Evolutionary conservation across 2,113 vertebrate genomes (phyloP).

Genomic region (Spilogale gracilis): DNA sequence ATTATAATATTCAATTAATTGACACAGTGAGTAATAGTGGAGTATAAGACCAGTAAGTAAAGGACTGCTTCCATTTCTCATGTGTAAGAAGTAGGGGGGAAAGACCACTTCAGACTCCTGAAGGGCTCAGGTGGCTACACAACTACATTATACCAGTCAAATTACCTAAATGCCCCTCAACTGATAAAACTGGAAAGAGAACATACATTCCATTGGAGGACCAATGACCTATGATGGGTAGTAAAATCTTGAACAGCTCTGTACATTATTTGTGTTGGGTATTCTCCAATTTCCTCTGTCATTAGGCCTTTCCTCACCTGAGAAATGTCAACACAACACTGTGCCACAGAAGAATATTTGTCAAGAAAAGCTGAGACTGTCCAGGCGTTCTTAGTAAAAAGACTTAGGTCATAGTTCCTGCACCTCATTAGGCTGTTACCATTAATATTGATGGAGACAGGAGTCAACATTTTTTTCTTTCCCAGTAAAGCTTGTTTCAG

Average conservation of each 20-base stretch:
- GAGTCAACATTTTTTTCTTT: not conserved
- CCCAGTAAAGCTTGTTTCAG: not conserved
- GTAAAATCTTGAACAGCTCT: not conserved
- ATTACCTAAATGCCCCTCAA: not conserved
- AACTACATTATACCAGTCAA: not conserved
- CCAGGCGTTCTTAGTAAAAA: not conserved
- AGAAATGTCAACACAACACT: not conserved
- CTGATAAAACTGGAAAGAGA: not conserved
- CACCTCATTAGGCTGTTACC: not conserved
- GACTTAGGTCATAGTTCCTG: not conserved
- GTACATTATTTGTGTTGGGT: not conserved
- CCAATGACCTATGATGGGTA: not conserved
- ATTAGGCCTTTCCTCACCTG: not conserved
- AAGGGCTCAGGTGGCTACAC: not conserved
- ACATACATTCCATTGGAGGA: not conserved
- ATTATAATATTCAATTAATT: not conserved
- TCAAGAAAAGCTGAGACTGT: not conserved
- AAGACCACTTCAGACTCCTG: not conserved
- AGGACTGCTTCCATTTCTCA: not conserved
- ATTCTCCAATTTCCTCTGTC: not conserved
- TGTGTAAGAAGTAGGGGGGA: not conserved
- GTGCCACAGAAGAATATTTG: not conserved
- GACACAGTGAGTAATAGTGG: not conserved
- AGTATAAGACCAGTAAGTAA: not conserved
- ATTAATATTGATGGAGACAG: not conserved